Evolutionary conservation across 2,888 invertebrate species (phyloP).

Genomic region (Standfussiana lucernea): DNA sequence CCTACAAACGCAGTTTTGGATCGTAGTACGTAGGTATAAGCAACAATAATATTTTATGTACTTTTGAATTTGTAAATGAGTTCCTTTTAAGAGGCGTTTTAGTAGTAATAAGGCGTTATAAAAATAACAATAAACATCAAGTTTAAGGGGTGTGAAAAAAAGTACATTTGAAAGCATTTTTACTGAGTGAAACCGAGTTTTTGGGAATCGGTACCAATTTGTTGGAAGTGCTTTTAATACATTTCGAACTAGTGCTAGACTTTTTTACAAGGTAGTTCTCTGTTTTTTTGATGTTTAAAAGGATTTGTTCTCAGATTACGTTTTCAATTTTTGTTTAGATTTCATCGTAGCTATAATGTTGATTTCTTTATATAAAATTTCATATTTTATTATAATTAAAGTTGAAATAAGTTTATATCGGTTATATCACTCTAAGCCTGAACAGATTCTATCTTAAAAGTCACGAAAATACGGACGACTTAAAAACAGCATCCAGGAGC

Average conservation of each 20-base stretch:
- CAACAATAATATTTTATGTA: conserved; percentile 67
- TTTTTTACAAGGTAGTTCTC: conserved; percentile 4
- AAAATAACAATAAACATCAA: conserved; percentile 68
- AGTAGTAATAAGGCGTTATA: conserved; percentile 65
- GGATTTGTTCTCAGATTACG: neutral
- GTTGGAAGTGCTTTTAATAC: conserved; percentile 44
- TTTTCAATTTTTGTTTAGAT: neutral
- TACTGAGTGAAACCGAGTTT: conserved; percentile 51
- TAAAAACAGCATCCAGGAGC: conserved; percentile 2
- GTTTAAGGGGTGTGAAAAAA: conserved; percentile 65
- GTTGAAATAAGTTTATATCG: too few relatives aligned
- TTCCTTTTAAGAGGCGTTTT: conserved; percentile 62
- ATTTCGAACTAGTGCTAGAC: conserved; percentile 24
- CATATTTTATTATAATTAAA: neutral
- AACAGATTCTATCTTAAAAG: neutral
- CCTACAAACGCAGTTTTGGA: conserved; percentile 87
- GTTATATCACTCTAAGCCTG: neutral
- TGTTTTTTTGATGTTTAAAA: conserved; percentile 16
- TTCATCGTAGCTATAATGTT: neutral
- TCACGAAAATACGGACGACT: neutral
- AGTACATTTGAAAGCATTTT: conserved; percentile 47
- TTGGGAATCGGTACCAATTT: conserved; percentile 44
- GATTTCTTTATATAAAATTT: neutral
- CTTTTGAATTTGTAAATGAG: conserved; percentile 68
- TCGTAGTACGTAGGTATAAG: conserved; percentile 60